These are phyloP conservation scores for Iphiclides podalirius DNA, from an alignment of 2,888 invertebrate species.

Conservation along the genomic window DNA sequence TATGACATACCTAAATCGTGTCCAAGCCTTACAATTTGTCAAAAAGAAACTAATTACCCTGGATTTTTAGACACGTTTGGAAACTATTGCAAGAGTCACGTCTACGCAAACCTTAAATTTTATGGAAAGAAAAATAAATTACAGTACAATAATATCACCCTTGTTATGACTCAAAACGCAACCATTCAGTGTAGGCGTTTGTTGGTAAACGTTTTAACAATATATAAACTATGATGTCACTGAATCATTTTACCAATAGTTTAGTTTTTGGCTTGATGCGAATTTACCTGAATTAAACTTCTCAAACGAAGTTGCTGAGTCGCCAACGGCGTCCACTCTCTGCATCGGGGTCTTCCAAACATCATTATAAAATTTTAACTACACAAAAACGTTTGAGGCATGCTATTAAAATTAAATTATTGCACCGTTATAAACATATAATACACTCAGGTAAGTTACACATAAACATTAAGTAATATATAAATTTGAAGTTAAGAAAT, in stretches of 20 bases:
- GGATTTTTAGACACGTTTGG: no score
- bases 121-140: no score
- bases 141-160: conserved; percentile 1
- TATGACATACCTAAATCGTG: no score
- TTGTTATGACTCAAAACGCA: conserved; percentile 4
- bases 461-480: not conserved
- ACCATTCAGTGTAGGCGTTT: conserved; percentile 48
- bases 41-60: no score
- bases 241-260: no score
- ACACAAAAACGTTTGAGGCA: conserved; percentile 27
- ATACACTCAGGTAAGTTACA: not conserved
- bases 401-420: conserved; percentile 20
- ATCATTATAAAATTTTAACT: conserved; percentile 45
- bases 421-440: conserved; percentile 7
- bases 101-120: no score
- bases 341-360: conserved; percentile 84
- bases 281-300: conserved; percentile 85
- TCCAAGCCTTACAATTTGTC: no score
- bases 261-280: not conserved
- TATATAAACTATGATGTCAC: no score
- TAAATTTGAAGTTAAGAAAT: conserved; percentile 2
- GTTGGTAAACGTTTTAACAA: conserved; percentile 46
- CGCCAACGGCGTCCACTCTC: conserved; percentile 89
- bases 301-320: conserved; percentile 92
- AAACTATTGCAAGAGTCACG: no score